Conservation (phyloP, 2,888 invertebrate species). For the Archips xylosteana region DNA sequence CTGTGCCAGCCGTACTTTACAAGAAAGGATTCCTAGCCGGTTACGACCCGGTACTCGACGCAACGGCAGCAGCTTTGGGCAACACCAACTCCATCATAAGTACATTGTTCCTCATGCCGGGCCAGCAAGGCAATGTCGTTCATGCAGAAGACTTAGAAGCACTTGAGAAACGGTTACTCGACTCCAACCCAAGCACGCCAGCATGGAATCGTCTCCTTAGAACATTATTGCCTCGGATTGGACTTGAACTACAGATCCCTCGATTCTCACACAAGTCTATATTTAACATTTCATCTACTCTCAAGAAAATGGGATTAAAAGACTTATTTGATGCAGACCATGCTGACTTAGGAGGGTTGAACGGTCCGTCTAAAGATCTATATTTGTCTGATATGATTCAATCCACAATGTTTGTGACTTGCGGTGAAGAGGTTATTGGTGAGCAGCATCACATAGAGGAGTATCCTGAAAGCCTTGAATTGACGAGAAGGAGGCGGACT, state of each 20-base stretch:
- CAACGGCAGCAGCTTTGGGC: constrained; percentile 92
- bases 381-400: constrained; percentile 94
- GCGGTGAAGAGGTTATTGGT: constrained; percentile 90
- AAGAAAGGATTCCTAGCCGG: constrained; percentile 92
- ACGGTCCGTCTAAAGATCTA: constrained; percentile 91
- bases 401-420: constrained; percentile 93
- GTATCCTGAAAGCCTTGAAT: constrained; percentile 89
- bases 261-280: constrained; percentile 93
- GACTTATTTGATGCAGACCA: constrained; percentile 91
- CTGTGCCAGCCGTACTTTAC: constrained; percentile 93
- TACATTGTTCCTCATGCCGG: constrained; percentile 93
- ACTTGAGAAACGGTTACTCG: constrained; percentile 89
- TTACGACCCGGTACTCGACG: constrained; percentile 93
- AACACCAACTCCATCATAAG: constrained; percentile 89
- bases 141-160: constrained; percentile 92
- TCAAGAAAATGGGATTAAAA: constrained; percentile 92
- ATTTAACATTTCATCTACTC: constrained; percentile 91
- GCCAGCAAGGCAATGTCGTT: constrained; percentile 92
- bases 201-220: constrained; percentile 91
- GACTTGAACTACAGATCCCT: constrained; percentile 93
- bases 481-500: constrained; percentile 66
- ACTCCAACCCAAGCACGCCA: constrained; percentile 87
- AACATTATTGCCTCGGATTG: constrained; percentile 90
- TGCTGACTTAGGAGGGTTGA: constrained; percentile 93
- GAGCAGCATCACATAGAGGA: constrained; percentile 93